phyloP scores from a whole-genome alignment of 2,113 vertebrate genomes.

The Laterallus jamaicensis region DNA sequence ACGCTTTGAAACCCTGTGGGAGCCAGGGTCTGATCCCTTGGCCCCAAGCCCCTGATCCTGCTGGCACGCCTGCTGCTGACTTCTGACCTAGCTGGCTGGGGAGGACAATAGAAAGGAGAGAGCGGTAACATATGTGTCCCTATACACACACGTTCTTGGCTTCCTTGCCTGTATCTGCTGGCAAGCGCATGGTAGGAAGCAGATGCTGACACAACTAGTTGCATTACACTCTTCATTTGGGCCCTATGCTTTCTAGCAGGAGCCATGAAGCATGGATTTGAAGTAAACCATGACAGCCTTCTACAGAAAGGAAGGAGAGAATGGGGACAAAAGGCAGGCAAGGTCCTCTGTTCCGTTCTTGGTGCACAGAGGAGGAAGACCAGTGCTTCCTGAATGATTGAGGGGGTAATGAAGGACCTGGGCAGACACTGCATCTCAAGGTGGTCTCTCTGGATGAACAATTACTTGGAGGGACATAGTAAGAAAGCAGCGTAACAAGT shows the following conservation, averaged over 20 bases:
- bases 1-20: neutral
- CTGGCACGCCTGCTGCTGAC: neutral
- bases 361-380: neutral
- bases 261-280: neutral
- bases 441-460: neutral
- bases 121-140: constrained; percentile 29
- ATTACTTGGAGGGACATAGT: neutral
- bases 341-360: neutral
- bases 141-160: constrained; percentile 26
- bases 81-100: constrained; percentile 36
- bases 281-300: neutral
- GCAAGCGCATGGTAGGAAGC: neutral
- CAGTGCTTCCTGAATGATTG: neutral
- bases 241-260: constrained; percentile 18
- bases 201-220: constrained; percentile 27
- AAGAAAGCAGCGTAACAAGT: neutral
- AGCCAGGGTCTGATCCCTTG: constrained; percentile 9
- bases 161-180: neutral
- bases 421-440: neutral
- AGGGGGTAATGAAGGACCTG: neutral
- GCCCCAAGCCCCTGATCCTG: neutral
- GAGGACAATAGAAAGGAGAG: neutral
- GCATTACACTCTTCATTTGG: constrained; percentile 19
- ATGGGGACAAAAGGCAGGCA: neutral
- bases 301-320: neutral